These are phyloP conservation scores for Heliopora coerulea DNA, from an alignment of 92 coral and sea anemone genomes.

Conservation along the genomic window DNA sequence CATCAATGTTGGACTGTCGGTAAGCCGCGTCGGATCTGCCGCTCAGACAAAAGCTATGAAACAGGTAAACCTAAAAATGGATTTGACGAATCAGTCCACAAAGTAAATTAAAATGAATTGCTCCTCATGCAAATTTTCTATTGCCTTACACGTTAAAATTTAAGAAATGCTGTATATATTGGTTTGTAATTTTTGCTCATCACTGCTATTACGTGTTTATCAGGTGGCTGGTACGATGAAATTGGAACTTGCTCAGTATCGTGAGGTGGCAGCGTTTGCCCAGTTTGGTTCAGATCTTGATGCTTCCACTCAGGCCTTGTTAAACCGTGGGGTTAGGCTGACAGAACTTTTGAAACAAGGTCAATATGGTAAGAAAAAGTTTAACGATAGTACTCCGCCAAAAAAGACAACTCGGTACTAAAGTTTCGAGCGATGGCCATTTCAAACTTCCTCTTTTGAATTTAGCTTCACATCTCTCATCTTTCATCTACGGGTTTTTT, in stretches of 20 bases:
- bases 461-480: too few species aligned
- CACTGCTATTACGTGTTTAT: not conserved
- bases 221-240: conserved; percentile 99
- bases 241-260: conserved; percentile 98
- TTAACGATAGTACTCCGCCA: too few species aligned
- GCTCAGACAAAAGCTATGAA: conserved; percentile 99
- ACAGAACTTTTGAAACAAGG: conserved; percentile 98
- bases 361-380: conserved; percentile 75
- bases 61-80: conserved; percentile 65
- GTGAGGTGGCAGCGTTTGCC: conserved; percentile 99
- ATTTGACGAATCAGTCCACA: too few species aligned
- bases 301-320: conserved; percentile 93
- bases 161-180: not conserved
- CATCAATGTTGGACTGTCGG: conserved; percentile 98
- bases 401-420: too few species aligned
- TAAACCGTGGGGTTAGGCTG: conserved; percentile 96
- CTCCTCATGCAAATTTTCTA: too few species aligned
- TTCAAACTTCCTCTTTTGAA: too few species aligned
- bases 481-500: too few species aligned
- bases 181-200: not conserved
- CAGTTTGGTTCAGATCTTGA: conserved; percentile 99
- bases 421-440: too few species aligned
- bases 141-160: too few species aligned
- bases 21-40: conserved; percentile 97
- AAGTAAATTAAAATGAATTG: too few species aligned